These are phyloP conservation scores for Choloepus hoffmanni DNA, from an alignment of 2,113 vertebrate species.

Conservation along the genomic window DNA sequence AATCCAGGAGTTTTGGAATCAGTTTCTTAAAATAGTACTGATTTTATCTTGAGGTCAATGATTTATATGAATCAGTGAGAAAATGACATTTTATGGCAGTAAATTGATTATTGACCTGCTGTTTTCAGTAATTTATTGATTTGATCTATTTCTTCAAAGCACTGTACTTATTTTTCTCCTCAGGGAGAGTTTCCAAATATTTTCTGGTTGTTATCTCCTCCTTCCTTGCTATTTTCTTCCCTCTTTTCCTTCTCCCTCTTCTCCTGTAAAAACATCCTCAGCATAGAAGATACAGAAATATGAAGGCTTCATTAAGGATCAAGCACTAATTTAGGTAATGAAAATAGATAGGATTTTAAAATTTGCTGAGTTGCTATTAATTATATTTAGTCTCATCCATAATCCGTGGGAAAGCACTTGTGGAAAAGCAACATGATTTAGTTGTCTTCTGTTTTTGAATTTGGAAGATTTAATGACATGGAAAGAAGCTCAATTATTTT, in stretches of 20 bases:
- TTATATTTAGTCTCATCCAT: not conserved
- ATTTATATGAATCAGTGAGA: not conserved
- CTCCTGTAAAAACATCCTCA: not conserved
- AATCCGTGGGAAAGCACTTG: not conserved
- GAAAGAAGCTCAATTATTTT: slow-evolving; percentile 43
- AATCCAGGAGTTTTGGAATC: slow-evolving; percentile 18
- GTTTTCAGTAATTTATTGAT: slow-evolving; percentile 44
- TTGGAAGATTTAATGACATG: slow-evolving; percentile 45
- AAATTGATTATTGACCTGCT: not conserved
- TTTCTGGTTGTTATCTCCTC: not conserved
- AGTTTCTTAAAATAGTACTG: not conserved
- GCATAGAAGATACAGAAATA: not conserved
- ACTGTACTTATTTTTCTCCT: slow-evolving; percentile 5
- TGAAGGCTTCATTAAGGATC: not conserved
- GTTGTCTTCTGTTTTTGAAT: slow-evolving; percentile 46
- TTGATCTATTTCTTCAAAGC: slow-evolving; percentile 40
- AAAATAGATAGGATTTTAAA: slow-evolving; percentile 17
- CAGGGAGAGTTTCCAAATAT: not conserved
- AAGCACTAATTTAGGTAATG: not conserved
- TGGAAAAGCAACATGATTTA: not conserved
- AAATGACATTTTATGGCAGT: not conserved
- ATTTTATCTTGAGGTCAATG: slow-evolving; percentile 27
- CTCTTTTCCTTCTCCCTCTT: not conserved
- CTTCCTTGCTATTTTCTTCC: not conserved
- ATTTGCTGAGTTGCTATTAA: not conserved